Base-by-base conservation (phyloP, 2,113 vertebrate genomes). In the Chloropsis hardwickii region DNA sequence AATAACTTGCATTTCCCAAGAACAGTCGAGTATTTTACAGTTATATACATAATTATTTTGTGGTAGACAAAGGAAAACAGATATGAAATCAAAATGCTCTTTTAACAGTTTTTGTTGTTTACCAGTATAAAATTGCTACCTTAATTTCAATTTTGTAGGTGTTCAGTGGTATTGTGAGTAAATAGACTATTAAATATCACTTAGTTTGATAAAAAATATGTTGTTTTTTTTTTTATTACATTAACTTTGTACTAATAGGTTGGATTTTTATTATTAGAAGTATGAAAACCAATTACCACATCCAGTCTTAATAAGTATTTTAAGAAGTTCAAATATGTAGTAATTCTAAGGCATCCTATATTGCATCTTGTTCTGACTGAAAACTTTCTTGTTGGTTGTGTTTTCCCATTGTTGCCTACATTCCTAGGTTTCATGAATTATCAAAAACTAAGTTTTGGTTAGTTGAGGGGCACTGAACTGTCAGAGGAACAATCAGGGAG, bases 21-120 rank as follows among this genome's bases (percentile, higher is more conserved):
- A 79, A 48, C 4, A 70, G 2, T 15, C 0, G 0, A 27, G 4
- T 61, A 14, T 40, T 31, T 61, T 65, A 48, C 3, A 33, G 9
- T 42, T 89, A 64, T 37, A 35, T 35, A 53, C 2, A n/a, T 37
- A n/a, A 14, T 21, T 45, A 10, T 74, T 84, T 84, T 53, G 40
- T 13, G 6, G 8, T 18, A 76, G 11, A 60, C 5, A 82, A 45
- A 72, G 9, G 3, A 66, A 91, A 73, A 51, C 3, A 73, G 8
- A 16, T 5, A 16, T 50, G 1, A 83, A 86, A 86, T 48, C 0
- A 65, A 71, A 76, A 50, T 60, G 4, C 9, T 35, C 12, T 81
- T 94, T 65, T 29, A 83, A 27, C 2, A 20, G 13, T 37, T 83
- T 69, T 58, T 45, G 56, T 54, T 83, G 56, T 61, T 86, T 73